Evolutionary conservation across 2,113 vertebrate genomes (phyloP), one percentile per base, ranked within the genome.

Genomic region (rat (Rattus norvegicus)): DNA sequence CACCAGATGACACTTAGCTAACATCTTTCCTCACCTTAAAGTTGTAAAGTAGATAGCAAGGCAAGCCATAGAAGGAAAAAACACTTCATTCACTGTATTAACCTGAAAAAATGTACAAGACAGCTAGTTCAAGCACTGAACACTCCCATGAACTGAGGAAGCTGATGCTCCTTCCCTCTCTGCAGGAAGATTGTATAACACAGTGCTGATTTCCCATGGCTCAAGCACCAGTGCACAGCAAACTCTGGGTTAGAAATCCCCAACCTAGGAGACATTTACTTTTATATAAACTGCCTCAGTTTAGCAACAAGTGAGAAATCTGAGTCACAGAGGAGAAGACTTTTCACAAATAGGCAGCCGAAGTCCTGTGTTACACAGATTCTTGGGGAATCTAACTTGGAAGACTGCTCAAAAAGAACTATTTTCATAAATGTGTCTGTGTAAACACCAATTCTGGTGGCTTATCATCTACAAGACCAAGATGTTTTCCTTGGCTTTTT

Each of bases 401-500:
- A 7, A 49, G 52, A 33, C 6, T 5, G 10, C 7, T 24, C 8
- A 1, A 72, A 63, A 47, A 28, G 0, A 2, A 52, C 1, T 54
- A 0, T 9, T 26, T 6, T 3, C 4, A 4, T 8, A 59, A 36
- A 30, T 11, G 0, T 2, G 12, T 22, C 1, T 30, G 56, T 5
- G 14, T 4, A 20, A 75, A 56, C 11, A 52, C 12, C 0, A 10
- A 16, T 7, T 33, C 54, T 11, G 26, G 24, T 1, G 5, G 16
- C 56, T 54, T 59, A 33, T 85, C 56, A 28, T 24, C 6, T 6
- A 7, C 30, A 30, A 72, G 49, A 61, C 4, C 13, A 70, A 88
- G 47, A 20, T 9, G 19, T 63, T 2, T 22, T 43, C n/a, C 26
- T 84, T 84, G 59, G 59, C 28, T 26, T 47, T 14, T 26, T 36